phyloP scores from a whole-genome alignment of 1,140 invertebrate species.

The Dendrolimus kikuchii region DNA sequence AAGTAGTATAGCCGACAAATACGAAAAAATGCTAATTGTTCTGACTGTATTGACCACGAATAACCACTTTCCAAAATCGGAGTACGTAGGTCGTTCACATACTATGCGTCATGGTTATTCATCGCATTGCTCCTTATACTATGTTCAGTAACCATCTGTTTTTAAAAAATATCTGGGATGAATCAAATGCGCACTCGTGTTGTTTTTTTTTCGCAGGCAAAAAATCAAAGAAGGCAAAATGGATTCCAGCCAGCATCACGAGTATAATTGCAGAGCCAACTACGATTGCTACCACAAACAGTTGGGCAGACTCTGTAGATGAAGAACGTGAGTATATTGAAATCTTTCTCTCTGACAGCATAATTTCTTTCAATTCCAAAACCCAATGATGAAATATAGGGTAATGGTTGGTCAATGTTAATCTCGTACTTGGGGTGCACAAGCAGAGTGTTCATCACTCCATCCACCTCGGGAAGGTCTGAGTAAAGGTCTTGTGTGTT shows the following conservation, averaged over 20 bases:
- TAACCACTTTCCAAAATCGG: constrained; percentile 62
- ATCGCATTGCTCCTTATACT: constrained; percentile 19
- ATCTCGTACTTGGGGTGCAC: constrained; percentile 72
- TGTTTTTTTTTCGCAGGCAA: constrained; percentile 56
- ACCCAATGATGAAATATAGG: constrained; percentile 66
- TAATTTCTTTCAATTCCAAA: constrained; percentile 9
- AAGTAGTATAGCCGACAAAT: too few relatives aligned
- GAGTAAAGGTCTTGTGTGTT: constrained; percentile 62
- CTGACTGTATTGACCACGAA: constrained; percentile 29
- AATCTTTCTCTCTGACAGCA: constrained; percentile 1
- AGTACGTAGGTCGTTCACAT: constrained; percentile 55
- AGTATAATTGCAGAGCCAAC: constrained; percentile 67
- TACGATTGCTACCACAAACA: constrained; percentile 55
- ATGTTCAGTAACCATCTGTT: constrained; percentile 7
- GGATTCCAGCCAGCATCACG: constrained; percentile 64
- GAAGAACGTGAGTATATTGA: constrained; percentile 58
- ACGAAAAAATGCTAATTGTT: constrained; percentile 21
- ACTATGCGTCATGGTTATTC: constrained; percentile 55
- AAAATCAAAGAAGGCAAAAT: constrained; percentile 71
- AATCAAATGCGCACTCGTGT: neutral
- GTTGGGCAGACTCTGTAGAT: constrained; percentile 65
- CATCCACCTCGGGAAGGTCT: constrained; percentile 69
- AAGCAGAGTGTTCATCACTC: constrained; percentile 55
- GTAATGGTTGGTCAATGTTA: constrained; percentile 65
- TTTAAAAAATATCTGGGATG: too few relatives aligned